A percentile compares a stretch with the other conserved stretches of the same genome.
These are phyloP conservation scores for Pyrochroa serraticornis DNA, from an alignment of 2,888 invertebrate species.

Conservation along the genomic window DNA sequence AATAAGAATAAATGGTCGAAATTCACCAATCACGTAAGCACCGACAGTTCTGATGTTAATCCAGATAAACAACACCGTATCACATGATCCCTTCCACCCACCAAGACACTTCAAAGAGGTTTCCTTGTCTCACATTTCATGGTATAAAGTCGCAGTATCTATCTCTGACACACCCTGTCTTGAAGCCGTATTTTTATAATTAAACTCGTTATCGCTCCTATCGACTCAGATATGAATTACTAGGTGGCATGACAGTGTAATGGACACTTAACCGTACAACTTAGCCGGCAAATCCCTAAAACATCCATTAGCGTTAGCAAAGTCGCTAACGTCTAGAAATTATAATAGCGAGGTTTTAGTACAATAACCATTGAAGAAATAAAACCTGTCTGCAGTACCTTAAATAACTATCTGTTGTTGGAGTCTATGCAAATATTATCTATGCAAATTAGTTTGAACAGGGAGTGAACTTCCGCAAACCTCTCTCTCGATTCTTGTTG, in stretches of 20 bases:
- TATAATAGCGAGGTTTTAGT: slow-evolving; percentile 4
- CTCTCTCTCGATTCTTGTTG: slow-evolving; percentile 9
- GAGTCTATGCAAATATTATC: slow-evolving; percentile 24
- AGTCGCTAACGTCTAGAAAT: background rate
- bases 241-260: no score
- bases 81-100: slow-evolving; percentile 15
- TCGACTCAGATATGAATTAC: background rate
- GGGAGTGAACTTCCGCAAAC: slow-evolving; percentile 24
- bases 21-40: no score
- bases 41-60: slow-evolving; percentile 8
- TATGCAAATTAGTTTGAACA: slow-evolving; percentile 17
- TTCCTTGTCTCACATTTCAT: slow-evolving; percentile 24
- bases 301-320: no score
- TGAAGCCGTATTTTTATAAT: slow-evolving; percentile 23
- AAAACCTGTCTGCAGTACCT: slow-evolving; percentile 20
- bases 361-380: slow-evolving; percentile 15
- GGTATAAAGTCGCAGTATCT: slow-evolving; percentile 11
- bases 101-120: slow-evolving; percentile 18
- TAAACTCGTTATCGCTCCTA: slow-evolving; percentile 2
- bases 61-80: slow-evolving; percentile 15
- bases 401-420: slow-evolving; percentile 22
- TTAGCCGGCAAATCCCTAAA: background rate
- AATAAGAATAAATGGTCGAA: no score
- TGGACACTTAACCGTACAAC: background rate
- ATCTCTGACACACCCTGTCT: slow-evolving; percentile 18